Evolutionary conservation across 2,797 vertebrate genomes (phyloP), one percentile per base, ranked within the genome.

Genomic region (Notamacropus eugenii): DNA sequence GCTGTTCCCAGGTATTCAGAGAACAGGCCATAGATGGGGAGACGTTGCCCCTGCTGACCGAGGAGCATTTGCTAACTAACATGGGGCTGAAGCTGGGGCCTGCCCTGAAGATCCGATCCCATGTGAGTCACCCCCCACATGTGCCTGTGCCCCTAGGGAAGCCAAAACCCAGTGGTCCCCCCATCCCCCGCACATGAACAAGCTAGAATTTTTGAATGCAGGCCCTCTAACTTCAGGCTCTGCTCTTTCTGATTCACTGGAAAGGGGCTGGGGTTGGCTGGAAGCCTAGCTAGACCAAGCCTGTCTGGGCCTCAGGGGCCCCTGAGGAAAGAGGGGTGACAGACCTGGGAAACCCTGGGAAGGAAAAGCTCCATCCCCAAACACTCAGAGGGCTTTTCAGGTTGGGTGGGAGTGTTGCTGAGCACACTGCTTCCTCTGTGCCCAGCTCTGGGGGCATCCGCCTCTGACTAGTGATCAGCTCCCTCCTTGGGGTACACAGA

Each of bases 1-100:
- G 34, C 92, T 52, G 54, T 54, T 94, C 97, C 0, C 98, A 99
- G 99, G 99, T 99, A 98, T 99, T 99, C 99, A 99, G 99, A 97
- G 99, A 99, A 97, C 99, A 99, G 98, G 99, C 99, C 56, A 99
- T 99, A 8, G 99, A 99, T 0, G 99, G 99, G 0, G 99, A 99
- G 99, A 99, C 99, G 56, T 97, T 99, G 97, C 99, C 99, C 34
- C 99, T 99, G 92, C 99, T 99, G 98, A 99, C 99, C 0, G 99
- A 99, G 96, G 99, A 99, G 98, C 99, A 99, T 98, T 98, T 99
- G 95, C 99, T 99, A 96, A 99, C 98, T 98, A 99, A 99, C 98
- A 99, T 99, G 99, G 99, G 99, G 97, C 99, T 99, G 96, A 99
- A 99, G 98, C 98, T 99, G 55, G 99, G 99, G 24, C 99, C 99